A percentile compares a stretch with the other conserved stretches of the same genome.
Evolutionary conservation across 2,113 vertebrate genomes (phyloP).

Genomic region (Euleptes europaea): DNA sequence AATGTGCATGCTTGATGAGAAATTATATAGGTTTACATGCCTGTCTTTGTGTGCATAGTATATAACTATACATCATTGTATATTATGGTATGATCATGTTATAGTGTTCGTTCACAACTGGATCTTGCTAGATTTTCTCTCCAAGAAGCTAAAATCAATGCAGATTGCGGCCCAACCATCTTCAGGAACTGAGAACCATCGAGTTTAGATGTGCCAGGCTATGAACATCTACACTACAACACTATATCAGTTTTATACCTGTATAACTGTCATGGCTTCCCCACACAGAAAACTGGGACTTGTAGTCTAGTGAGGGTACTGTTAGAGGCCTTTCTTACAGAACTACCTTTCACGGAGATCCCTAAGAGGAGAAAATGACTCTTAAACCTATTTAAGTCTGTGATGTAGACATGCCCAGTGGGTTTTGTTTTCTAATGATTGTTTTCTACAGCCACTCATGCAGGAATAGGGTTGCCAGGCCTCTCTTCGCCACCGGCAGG

Average conservation of each 20-base stretch:
- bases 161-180: neutral
- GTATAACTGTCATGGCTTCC: neutral
- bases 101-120: no score
- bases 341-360: neutral
- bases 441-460: neutral
- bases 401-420: neutral
- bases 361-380: neutral
- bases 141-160: neutral
- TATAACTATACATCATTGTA: no score
- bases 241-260: neutral
- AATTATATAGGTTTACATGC: neutral
- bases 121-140: no score
- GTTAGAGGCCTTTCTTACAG: neutral
- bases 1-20: neutral
- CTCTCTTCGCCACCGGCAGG: no score
- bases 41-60: neutral
- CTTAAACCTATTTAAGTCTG: neutral
- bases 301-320: neutral
- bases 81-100: no score
- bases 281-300: neutral
- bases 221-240: neutral
- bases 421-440: neutral
- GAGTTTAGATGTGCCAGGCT: neutral
- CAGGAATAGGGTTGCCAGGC: no score
- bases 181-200: neutral